Evolutionary conservation across 2,797 vertebrate genomes (phyloP).

Genomic region (Acipenser oxyrinchus): DNA sequence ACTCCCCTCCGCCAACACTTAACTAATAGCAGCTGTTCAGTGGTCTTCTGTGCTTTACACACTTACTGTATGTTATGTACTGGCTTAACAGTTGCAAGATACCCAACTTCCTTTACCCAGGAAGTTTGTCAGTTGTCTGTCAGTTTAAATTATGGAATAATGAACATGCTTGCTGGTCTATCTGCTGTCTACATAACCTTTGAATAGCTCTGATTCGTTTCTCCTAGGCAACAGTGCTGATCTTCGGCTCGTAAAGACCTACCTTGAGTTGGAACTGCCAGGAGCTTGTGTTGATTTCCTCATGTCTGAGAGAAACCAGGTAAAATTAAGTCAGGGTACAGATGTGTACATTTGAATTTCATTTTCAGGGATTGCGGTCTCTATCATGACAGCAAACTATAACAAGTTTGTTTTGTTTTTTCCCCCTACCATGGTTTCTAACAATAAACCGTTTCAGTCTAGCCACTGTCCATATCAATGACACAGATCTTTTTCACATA

Average conservation of each 20-base stretch:
- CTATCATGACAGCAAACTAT: neutral
- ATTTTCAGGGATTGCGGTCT: neutral
- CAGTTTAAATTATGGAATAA: too few species aligned
- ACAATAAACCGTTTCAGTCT: neutral
- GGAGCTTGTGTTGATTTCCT: constrained; percentile 91
- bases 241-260: constrained; percentile 92
- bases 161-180: too few species aligned
- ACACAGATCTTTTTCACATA: too few species aligned
- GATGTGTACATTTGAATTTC: neutral
- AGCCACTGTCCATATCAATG: too few species aligned
- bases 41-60: too few species aligned
- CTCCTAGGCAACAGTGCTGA: constrained; percentile 91
- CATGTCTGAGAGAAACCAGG: constrained; percentile 98
- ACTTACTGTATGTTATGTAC: too few species aligned
- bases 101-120: too few species aligned
- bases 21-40: too few species aligned
- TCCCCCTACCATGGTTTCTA: neutral
- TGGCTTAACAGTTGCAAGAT: too few species aligned
- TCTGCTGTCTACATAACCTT: too few species aligned
- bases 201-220: constrained; percentile 16
- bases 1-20: too few species aligned
- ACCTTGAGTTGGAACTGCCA: constrained; percentile 91
- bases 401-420: neutral
- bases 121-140: too few species aligned
- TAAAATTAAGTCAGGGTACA: constrained; percentile 27